phyloP scores from a whole-genome alignment of 2,797 vertebrate genomes.

The Lagocephalus sceleratus region DNA sequence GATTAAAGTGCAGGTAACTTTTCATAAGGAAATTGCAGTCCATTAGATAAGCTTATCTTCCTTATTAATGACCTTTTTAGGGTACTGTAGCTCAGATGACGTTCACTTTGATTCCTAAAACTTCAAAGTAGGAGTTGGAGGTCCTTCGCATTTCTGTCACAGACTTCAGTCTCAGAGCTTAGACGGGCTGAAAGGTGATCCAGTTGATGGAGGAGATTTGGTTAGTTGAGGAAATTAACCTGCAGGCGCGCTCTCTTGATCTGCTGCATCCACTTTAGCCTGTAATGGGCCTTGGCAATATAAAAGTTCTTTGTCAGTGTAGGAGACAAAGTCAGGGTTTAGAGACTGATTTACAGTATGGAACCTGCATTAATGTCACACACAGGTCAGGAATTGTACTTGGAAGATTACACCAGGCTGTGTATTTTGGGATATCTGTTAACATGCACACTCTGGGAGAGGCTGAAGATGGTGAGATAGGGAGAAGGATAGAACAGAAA shows the following conservation, averaged over 20 bases:
- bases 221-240: conserved; percentile 71
- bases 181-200: conserved; percentile 65
- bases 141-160: conserved; percentile 39
- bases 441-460: conserved; percentile 13
- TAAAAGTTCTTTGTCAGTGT: conserved; percentile 45
- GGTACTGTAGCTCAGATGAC: conserved; percentile 40
- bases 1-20: conserved; percentile 41
- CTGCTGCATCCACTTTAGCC: conserved; percentile 55
- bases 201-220: conserved; percentile 66
- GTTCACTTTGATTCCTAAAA: conserved; percentile 46
- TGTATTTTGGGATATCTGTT: conserved; percentile 23
- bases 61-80: conserved; percentile 43
- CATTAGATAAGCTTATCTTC: conserved; percentile 61
- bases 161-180: conserved; percentile 53
- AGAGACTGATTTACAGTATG: conserved; percentile 21
- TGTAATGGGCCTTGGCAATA: conserved; percentile 62
- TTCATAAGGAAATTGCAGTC: conserved; percentile 53
- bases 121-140: conserved; percentile 63
- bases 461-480: conserved; percentile 25
- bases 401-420: conserved; percentile 20
- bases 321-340: conserved; percentile 20
- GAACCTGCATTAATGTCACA: conserved; percentile 23
- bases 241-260: conserved; percentile 63
- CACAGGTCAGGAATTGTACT: background rate
- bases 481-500: conserved; percentile 18